Conservation (phyloP, 2,888 invertebrate species). For the Acronicta leporina region DNA sequence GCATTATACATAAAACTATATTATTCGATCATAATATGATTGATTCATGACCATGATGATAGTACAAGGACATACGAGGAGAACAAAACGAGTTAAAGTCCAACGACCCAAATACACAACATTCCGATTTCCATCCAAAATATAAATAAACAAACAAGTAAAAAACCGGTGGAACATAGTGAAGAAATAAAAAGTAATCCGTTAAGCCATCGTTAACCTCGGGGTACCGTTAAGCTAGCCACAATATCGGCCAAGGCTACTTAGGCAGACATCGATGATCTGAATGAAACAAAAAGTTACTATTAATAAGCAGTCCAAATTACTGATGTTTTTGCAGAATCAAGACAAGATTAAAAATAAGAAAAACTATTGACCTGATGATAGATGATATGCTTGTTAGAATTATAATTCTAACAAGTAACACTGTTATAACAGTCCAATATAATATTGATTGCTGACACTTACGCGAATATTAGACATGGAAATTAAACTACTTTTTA, state of each 20-base stretch:
- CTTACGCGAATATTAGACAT: too few relatives aligned
- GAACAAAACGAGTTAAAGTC: conserved; percentile 21
- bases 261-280: not conserved
- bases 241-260: conserved; percentile 43
- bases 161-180: conserved; percentile 29
- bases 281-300: not conserved
- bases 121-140: conserved; percentile 26
- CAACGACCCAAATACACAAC: conserved; percentile 28
- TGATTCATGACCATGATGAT: conserved; percentile 2
- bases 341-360: too few relatives aligned
- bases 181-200: conserved; percentile 47
- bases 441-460: too few relatives aligned
- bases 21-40: too few relatives aligned
- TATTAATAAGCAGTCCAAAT: not conserved
- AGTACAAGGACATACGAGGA: conserved; percentile 23
- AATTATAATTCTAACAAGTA: too few relatives aligned
- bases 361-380: too few relatives aligned
- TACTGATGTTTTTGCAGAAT: too few relatives aligned
- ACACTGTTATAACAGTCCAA: too few relatives aligned
- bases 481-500: too few relatives aligned
- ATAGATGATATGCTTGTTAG: too few relatives aligned
- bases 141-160: conserved; percentile 40
- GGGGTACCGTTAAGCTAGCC: conserved; percentile 50
- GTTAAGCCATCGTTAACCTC: conserved; percentile 61
- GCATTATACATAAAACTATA: too few relatives aligned